These are phyloP conservation scores for Malurus elegans DNA, from an alignment of 2,113 vertebrate species.

Conservation along the genomic window DNA sequence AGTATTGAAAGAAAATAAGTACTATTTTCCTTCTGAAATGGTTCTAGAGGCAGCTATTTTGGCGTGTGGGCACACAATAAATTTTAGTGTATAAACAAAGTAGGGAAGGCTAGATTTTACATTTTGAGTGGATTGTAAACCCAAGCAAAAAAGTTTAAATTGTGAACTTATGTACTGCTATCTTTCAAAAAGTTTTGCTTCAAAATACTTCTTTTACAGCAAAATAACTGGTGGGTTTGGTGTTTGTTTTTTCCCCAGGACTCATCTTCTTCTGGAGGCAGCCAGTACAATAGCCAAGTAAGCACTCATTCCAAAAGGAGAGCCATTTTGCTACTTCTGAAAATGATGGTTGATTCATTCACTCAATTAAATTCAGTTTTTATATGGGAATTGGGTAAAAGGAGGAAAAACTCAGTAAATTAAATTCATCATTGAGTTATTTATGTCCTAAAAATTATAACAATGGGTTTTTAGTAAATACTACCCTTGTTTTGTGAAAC, in stretches of 20 bases:
- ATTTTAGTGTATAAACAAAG: neutral
- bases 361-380: neutral
- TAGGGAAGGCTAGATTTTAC: neutral
- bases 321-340: neutral
- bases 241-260: neutral
- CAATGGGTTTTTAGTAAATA: neutral
- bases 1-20: neutral
- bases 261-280: conserved; percentile 28
- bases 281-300: conserved; percentile 27
- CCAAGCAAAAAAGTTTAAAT: neutral
- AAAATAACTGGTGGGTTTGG: neutral
- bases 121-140: neutral
- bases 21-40: neutral
- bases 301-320: neutral
- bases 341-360: neutral
- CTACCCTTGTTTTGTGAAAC: neutral
- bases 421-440: neutral
- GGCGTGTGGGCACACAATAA: neutral
- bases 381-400: neutral
- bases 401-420: neutral
- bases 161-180: neutral
- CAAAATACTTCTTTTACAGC: neutral
- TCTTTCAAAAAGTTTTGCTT: neutral
- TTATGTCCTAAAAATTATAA: neutral
- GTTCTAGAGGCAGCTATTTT: neutral